These are phyloP conservation scores for Odocoileus hemionus DNA, from an alignment of 2,113 vertebrate genomes.

Conservation along the genomic window DNA sequence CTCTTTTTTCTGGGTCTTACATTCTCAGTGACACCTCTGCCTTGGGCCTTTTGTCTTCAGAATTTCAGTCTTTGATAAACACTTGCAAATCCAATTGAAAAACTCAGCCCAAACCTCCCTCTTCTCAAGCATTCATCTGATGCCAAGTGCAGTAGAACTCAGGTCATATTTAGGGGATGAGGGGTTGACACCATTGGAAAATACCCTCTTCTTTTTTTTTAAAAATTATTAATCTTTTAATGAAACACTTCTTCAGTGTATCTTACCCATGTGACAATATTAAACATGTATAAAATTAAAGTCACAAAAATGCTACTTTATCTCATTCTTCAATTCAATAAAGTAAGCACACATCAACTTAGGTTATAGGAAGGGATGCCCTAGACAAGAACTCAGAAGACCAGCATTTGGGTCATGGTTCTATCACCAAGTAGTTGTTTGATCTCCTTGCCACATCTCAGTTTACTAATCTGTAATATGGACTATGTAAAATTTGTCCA, in stretches of 20 bases:
- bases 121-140: background rate
- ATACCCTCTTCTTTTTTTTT: background rate
- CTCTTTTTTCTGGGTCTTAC: background rate
- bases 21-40: background rate
- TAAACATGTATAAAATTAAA: slow-evolving; percentile 15
- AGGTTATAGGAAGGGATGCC: background rate
- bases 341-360: background rate
- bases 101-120: background rate
- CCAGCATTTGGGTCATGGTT: background rate
- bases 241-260: slow-evolving; percentile 56
- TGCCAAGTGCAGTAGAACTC: background rate
- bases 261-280: background rate
- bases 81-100: background rate
- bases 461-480: background rate
- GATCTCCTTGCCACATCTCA: background rate
- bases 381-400: background rate
- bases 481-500: background rate
- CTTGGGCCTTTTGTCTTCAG: background rate
- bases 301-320: background rate
- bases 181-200: background rate
- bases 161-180: background rate
- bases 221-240: slow-evolving; percentile 67
- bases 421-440: background rate
- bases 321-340: background rate
- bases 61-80: background rate